Evolutionary conservation across 2,888 invertebrate genomes (phyloP), one percentile per base, ranked within the genome.

Genomic region (Pedicia rivosa): DNA sequence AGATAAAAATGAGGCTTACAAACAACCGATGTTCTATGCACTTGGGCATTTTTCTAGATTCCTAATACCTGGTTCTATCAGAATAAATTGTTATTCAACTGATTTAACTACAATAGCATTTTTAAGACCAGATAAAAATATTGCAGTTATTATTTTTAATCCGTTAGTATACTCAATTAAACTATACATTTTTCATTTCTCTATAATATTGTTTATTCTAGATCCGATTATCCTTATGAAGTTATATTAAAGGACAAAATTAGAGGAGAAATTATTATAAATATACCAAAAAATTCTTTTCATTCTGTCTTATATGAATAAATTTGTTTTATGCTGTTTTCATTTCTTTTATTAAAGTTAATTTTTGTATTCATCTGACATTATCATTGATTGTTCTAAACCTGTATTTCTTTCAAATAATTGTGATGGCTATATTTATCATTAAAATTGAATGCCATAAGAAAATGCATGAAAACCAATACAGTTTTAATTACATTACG

Each of bases 11-110:
- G 82, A 86, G 56, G 86, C 90, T 55, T 81, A 81, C 52, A 91
- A 90, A 50, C 86, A 91, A 49, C 91, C 91, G 0, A 78, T 81
- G 69, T 91, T 70, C 56, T 92, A 91, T 53, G 76, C 74, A 0
- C 59, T 91, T 53, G 83, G 79, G 1, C 91, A 92, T 55, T 75
- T 79, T 50, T 72, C 78, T 27, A 78, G 73, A 56, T 81, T 81
- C 49, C 62, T 82, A 25, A 68, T 73, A 0, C 64, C 67, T 45
- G 70, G 66, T 13, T 80, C 81, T 0, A 32, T 54, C 4, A 51
- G 52, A 7, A 51, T 59, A 22, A 49, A 50, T 37, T 53, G 37
- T 47, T 59, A 47, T 9, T 49, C 51, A 25, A 47, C 54, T 3
- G 52, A 53, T 16, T 38, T 73, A 3, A 47, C 57, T 35, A 50